Conservation (phyloP, 2,113 vertebrate genomes). For the Lanius collurio region DNA sequence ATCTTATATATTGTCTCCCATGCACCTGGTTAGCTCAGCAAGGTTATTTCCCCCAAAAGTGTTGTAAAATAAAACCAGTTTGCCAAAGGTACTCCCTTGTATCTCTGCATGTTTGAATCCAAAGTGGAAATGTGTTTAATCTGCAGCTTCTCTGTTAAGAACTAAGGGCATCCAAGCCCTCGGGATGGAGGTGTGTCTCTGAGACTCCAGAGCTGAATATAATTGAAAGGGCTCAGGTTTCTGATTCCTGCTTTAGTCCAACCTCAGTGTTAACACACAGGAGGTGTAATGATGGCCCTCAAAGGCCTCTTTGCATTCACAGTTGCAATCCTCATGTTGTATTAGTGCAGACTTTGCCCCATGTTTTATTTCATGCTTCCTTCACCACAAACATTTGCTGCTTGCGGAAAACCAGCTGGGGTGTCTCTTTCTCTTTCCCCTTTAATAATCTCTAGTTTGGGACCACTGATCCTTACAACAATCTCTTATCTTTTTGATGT, state of each 20-base stretch:
- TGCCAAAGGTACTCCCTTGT: background rate
- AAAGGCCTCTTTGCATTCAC: slow-evolving; percentile 14
- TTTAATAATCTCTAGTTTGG: slow-evolving; percentile 15
- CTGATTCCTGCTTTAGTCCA: background rate
- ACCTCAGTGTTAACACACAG: background rate
- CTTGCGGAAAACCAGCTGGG: background rate
- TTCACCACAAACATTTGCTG: background rate
- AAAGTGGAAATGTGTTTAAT: background rate
- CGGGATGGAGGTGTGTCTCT: background rate
- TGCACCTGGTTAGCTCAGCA: background rate
- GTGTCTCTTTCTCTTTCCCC: background rate
- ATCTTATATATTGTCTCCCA: background rate
- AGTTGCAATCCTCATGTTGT: background rate
- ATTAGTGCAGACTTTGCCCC: background rate
- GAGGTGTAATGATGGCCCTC: slow-evolving; percentile 2
- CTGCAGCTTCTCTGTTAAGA: background rate
- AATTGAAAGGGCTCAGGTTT: slow-evolving; percentile 11
- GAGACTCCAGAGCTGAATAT: background rate
- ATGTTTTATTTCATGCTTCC: slow-evolving; percentile 31
- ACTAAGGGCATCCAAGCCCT: background rate
- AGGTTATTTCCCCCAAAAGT: background rate
- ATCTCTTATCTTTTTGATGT: slow-evolving; percentile 37
- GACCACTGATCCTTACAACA: slow-evolving; percentile 34
- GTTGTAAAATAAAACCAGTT: background rate
- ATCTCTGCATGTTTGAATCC: background rate